phyloP scores from a whole-genome alignment of 2,888 invertebrate genomes.

The Hydraecia micacea region DNA sequence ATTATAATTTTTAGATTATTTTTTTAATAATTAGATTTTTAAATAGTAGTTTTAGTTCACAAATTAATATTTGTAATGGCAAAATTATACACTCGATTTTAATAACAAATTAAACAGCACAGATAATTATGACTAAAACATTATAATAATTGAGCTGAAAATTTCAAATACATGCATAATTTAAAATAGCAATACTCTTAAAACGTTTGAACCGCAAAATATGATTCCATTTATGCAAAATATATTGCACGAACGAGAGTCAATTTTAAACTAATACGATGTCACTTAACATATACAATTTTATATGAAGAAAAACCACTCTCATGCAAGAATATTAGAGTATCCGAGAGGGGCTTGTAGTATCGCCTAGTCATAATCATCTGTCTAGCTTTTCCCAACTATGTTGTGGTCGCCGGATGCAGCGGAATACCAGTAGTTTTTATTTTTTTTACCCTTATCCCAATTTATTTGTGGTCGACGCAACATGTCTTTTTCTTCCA shows the following conservation, averaged over 20 bases:
- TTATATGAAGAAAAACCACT: slow-evolving; percentile 11
- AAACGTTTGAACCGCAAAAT: slow-evolving; percentile 45
- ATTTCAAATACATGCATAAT: slow-evolving; percentile 32
- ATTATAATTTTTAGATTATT: neutral
- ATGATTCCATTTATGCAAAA: slow-evolving; percentile 50
- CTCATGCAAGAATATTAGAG: neutral
- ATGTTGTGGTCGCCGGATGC: too few species aligned
- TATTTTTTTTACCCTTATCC: too few species aligned
- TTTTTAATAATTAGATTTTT: neutral
- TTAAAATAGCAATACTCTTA: slow-evolving; percentile 26
- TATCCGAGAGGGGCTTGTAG: neutral
- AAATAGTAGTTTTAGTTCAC: neutral
- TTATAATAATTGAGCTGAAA: slow-evolving; percentile 17
- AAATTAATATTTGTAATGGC: slow-evolving; percentile 9
- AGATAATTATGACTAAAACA: neutral
- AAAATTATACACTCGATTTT: slow-evolving; percentile 1
- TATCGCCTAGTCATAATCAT: neutral
- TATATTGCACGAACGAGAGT: slow-evolving; percentile 38
- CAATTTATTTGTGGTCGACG: too few species aligned
- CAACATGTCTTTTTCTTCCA: too few species aligned
- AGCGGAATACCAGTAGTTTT: too few species aligned
- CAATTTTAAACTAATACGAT: slow-evolving; percentile 39
- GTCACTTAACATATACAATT: slow-evolving; percentile 10
- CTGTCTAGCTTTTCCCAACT: neutral
- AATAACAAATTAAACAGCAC: slow-evolving; percentile 19